A percentile compares a stretch with the other conserved stretches of the same genome.
Evolutionary conservation across 2,888 invertebrate species (phyloP).

Genomic region (Cerastis rubricosa): DNA sequence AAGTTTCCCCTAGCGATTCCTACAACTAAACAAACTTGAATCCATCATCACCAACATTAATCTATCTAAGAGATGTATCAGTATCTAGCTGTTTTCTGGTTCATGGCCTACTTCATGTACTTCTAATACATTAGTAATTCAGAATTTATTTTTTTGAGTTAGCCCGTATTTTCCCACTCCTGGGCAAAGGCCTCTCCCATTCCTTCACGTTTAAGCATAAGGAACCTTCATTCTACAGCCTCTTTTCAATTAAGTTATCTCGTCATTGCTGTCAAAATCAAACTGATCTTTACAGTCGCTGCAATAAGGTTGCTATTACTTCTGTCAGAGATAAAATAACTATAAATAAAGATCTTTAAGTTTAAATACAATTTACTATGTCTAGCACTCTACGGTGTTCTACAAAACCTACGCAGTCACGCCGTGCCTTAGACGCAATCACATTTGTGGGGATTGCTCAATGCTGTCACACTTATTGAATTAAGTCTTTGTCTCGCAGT

Average conservation of each 20-base stretch:
- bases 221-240: background rate
- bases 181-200: too few relatives aligned
- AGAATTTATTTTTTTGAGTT: too few relatives aligned
- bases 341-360: background rate
- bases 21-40: background rate
- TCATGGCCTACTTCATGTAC: slow-evolving; percentile 6
- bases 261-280: background rate
- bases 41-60: slow-evolving; percentile 10
- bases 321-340: background rate
- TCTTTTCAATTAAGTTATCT: background rate
- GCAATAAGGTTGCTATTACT: background rate
- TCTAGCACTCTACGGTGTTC: background rate
- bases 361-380: background rate
- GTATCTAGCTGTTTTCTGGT: background rate
- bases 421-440: background rate
- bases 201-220: too few relatives aligned
- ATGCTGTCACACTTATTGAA: slow-evolving; percentile 15
- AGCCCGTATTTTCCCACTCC: too few relatives aligned
- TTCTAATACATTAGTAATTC: background rate
- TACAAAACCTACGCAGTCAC: slow-evolving; percentile 10
- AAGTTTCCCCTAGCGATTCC: background rate
- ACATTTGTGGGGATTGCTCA: background rate
- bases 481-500: background rate
- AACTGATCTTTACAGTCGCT: background rate
- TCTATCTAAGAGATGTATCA: background rate